Conservation (phyloP, 2,797 vertebrate genomes). For the Mus caroli region DNA sequence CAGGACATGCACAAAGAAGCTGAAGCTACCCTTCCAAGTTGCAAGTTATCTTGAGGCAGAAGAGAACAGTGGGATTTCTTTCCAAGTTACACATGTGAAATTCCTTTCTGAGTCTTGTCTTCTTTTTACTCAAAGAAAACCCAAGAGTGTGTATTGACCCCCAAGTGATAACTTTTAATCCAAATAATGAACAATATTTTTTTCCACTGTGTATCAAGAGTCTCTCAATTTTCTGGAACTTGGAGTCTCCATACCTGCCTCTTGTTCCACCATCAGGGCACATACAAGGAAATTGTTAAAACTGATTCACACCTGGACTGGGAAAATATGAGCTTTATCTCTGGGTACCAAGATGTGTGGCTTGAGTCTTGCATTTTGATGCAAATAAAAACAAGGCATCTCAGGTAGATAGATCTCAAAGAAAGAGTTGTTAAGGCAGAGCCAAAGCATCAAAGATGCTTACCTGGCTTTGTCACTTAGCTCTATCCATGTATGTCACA, state of each 20-base stretch:
- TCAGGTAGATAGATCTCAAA: background rate
- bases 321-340: background rate
- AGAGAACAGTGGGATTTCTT: background rate
- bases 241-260: background rate
- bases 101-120: background rate
- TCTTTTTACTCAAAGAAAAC: slow-evolving; percentile 15
- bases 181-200: background rate
- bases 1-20: background rate
- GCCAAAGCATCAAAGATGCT: background rate
- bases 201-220: background rate
- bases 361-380: slow-evolving; percentile 7
- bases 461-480: background rate
- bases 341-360: background rate
- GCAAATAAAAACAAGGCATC: background rate
- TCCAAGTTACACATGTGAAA: background rate
- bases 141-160: background rate
- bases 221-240: background rate
- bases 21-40: slow-evolving; percentile 19
- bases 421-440: background rate
- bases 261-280: background rate
- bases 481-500: background rate
- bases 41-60: background rate
- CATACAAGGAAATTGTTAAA: background rate
- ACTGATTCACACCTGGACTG: background rate
- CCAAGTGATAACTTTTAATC: background rate